These are phyloP conservation scores for Zaprionus bogoriensis DNA, from an alignment of 2,888 invertebrate genomes.

Conservation along the genomic window DNA sequence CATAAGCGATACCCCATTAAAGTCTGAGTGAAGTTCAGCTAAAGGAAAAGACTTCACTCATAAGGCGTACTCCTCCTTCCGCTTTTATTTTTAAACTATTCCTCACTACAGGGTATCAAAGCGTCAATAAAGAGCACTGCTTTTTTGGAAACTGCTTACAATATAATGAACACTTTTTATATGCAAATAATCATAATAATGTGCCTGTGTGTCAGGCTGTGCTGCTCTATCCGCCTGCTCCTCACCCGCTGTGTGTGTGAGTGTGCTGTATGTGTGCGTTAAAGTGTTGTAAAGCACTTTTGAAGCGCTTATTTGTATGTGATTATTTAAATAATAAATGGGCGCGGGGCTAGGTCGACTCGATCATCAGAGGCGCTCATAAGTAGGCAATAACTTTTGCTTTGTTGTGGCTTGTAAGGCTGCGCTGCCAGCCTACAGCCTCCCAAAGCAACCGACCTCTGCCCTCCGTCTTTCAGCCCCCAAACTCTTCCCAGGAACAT, in stretches of 20 bases:
- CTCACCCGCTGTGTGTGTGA: not conserved
- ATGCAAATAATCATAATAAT: slow-evolving; percentile 68
- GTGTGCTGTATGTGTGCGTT: slow-evolving; percentile 19
- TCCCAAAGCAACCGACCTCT: not conserved
- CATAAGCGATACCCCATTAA: not conserved
- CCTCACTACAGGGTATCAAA: slow-evolving; percentile 15
- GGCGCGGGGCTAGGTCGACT: slow-evolving; percentile 30
- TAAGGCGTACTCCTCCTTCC: not conserved
- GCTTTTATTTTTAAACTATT: not conserved
- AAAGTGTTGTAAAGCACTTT: slow-evolving; percentile 70
- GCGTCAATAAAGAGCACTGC: not conserved
- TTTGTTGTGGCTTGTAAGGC: slow-evolving; percentile 48
- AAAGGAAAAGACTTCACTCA: no score
- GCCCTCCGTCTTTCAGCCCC: not conserved
- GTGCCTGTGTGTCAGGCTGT: slow-evolving; percentile 12
- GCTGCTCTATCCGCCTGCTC: not conserved
- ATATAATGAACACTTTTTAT: slow-evolving; percentile 72
- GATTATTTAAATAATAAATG: slow-evolving; percentile 75
- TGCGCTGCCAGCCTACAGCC: not conserved
- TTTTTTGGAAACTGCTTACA: slow-evolving; percentile 37
- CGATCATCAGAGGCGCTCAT: slow-evolving; percentile 59
- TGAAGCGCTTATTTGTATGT: slow-evolving; percentile 70
- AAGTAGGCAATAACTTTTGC: slow-evolving; percentile 74
- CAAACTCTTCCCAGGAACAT: not conserved
- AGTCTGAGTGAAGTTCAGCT: no score